These are phyloP conservation scores for Nemapogon koenigi DNA, from an alignment of 2,888 invertebrate genomes.

Conservation along the genomic window DNA sequence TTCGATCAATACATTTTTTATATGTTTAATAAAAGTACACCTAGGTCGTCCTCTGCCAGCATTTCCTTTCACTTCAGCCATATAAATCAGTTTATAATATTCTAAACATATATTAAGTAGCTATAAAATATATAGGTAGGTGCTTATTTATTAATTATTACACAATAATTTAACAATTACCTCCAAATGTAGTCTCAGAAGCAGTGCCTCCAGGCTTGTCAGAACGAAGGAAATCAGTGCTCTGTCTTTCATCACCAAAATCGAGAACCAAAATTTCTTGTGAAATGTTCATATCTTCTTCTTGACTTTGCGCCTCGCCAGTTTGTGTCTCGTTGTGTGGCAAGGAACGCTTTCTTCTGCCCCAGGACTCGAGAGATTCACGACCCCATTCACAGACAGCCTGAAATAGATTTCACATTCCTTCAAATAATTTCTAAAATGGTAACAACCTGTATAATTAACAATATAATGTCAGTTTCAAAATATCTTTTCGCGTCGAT, in stretches of 20 bases:
- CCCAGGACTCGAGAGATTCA: conserved; percentile 90
- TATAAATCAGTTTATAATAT: no score
- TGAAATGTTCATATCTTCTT: conserved; percentile 90
- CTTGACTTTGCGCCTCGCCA: conserved; percentile 67
- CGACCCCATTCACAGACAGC: conserved; percentile 92
- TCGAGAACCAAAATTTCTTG: conserved; percentile 93
- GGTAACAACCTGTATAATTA: background rate
- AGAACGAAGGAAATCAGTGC: conserved; percentile 76
- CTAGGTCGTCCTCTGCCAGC: no score
- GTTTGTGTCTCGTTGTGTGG: conserved; percentile 63
- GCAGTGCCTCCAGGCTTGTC: conserved; percentile 72
- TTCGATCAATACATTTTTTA: no score
- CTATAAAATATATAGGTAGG: no score
- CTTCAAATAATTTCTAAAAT: background rate
- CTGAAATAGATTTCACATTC: conserved; percentile 39
- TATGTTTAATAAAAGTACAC: no score
- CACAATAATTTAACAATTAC: no score
- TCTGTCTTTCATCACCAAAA: conserved; percentile 89
- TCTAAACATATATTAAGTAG: no score
- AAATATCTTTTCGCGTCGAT: background rate
- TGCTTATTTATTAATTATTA: no score
- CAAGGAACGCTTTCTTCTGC: conserved; percentile 83
- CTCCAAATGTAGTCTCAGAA: conserved; percentile 73
- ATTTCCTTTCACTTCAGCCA: no score
- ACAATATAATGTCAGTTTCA: background rate